A percentile compares a stretch with the other conserved stretches of the same genome.
Evolutionary conservation across 2,113 vertebrate species (phyloP).

Genomic region (Philantomba maxwellii): DNA sequence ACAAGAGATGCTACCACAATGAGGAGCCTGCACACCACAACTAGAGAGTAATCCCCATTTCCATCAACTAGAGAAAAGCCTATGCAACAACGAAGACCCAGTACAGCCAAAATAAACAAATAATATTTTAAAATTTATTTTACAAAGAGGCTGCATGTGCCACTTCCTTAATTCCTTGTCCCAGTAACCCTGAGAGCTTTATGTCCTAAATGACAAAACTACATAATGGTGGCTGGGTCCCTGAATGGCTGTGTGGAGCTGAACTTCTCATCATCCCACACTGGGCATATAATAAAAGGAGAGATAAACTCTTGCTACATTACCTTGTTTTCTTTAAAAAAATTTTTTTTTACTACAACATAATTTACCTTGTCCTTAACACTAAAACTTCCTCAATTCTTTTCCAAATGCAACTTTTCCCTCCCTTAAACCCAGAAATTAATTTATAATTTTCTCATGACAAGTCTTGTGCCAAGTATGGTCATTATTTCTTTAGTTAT

Average conservation of each 20-base stretch:
- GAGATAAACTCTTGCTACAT: background rate
- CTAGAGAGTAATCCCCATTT: background rate
- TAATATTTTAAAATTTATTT: background rate
- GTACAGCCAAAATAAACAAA: background rate
- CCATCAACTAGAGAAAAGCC: background rate
- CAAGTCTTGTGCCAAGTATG: background rate
- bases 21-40: background rate
- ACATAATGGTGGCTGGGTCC: background rate
- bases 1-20: background rate
- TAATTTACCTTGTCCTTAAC: background rate
- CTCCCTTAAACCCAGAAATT: background rate
- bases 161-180: background rate
- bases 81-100: background rate
- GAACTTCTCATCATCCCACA: background rate
- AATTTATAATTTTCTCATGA: background rate
- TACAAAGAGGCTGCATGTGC: background rate
- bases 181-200: background rate
- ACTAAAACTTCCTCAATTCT: background rate
- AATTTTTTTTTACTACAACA: background rate
- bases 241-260: background rate
- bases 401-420: background rate
- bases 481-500: background rate
- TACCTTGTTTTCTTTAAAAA: background rate
- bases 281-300: background rate
- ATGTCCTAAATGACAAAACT: background rate